phyloP scores from a whole-genome alignment of 2,797 vertebrate genomes.

The Galago senegalensis region DNA sequence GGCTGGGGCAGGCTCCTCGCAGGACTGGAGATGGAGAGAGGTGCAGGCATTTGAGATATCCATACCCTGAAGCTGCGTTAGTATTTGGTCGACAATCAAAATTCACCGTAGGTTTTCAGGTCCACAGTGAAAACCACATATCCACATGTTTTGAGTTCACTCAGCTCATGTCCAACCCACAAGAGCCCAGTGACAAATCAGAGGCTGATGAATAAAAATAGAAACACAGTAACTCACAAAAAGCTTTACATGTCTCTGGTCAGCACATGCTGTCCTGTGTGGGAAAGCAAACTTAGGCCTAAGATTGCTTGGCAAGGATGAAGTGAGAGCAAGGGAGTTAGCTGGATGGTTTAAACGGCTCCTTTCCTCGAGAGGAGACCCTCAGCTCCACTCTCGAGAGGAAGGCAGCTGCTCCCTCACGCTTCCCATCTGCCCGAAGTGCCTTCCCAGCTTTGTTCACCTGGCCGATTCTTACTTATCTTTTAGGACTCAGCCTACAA shows the following conservation, averaged over 20 bases:
- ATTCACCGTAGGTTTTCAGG: not conserved
- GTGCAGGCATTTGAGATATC: not conserved
- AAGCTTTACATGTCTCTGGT: not conserved
- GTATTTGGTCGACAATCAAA: constrained; percentile 6
- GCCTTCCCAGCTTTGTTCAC: not conserved
- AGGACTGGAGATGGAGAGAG: not conserved
- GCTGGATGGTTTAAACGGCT: not conserved
- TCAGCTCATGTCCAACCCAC: not conserved
- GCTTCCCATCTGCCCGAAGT: not conserved
- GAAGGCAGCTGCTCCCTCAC: not conserved
- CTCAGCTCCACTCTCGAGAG: not conserved
- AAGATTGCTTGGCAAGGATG: not conserved
- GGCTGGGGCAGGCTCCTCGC: not conserved
- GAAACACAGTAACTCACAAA: not conserved
- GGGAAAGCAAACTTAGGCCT: constrained; percentile 7
- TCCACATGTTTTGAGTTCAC: not conserved
- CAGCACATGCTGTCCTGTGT: not conserved
- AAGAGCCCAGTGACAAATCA: not conserved
- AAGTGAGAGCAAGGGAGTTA: not conserved
- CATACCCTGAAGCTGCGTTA: not conserved
- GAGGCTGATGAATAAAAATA: not conserved
- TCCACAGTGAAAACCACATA: too few species aligned
- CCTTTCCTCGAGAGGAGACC: not conserved
- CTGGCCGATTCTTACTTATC: not conserved
- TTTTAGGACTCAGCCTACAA: not conserved